Percentiles rank a stretch among this genome's conserved stretches.
These are phyloP conservation scores for Timema podura DNA, from an alignment of 2,888 invertebrate species.

Conservation along the genomic window DNA sequence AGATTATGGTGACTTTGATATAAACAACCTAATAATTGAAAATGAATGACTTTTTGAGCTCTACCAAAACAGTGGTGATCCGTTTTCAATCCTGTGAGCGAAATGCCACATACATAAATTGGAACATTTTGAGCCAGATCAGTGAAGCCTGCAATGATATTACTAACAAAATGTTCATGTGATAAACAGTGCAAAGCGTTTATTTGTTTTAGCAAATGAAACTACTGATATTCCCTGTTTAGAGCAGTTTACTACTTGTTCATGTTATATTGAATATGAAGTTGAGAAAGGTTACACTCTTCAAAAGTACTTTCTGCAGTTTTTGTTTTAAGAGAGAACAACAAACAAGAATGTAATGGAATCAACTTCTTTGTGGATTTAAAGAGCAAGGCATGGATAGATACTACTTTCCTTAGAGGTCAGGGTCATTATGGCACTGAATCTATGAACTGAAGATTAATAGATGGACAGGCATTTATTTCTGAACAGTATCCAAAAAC, in stretches of 20 bases:
- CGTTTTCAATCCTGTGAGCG: too few relatives aligned
- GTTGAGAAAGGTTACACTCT: background rate
- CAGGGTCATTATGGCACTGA: background rate
- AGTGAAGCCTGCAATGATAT: background rate
- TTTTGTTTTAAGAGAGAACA: background rate
- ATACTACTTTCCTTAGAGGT: constrained; percentile 10
- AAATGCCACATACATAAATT: too few relatives aligned
- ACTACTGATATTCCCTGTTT: constrained; percentile 1
- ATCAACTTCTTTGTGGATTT: background rate
- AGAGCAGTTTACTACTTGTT: constrained; percentile 1
- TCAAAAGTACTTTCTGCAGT: background rate
- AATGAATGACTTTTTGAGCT: too few relatives aligned
- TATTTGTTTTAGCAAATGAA: constrained; percentile 4
- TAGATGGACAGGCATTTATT: background rate
- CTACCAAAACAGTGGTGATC: too few relatives aligned
- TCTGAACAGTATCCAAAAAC: background rate
- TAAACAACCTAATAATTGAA: too few relatives aligned
- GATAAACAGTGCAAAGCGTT: background rate
- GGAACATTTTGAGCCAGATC: too few relatives aligned
- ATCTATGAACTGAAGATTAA: background rate
- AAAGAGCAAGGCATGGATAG: background rate
- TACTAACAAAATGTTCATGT: background rate
- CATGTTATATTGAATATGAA: background rate
- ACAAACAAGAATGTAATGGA: background rate
- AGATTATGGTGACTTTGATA: too few relatives aligned